Evolutionary conservation across 2,113 vertebrate species (phyloP), one percentile per base, ranked within the genome.

Genomic region (Calyptommatus sinebrachiatus): DNA sequence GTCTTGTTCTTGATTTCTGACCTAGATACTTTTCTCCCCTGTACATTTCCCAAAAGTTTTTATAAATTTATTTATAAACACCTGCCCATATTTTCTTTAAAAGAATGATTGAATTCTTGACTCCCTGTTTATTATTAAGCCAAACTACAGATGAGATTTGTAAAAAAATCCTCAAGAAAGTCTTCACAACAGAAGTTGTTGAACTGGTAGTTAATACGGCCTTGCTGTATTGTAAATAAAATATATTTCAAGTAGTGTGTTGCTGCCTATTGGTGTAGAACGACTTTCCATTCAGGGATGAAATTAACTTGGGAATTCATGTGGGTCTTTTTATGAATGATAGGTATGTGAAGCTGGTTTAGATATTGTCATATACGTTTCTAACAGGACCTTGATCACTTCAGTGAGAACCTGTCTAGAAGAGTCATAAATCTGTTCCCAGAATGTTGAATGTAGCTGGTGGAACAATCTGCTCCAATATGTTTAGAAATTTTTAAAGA

Each of bases 401-500:
- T 85, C 71, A 24, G 76, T 84, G 63, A 84, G 45, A 46, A 57
- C 20, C 76, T 83, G 70, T 73, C 68, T 76, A 67, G 61, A 73
- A 73, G 62, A 46, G 72, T 85, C 82, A 60, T 86, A 79, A 87
- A 88, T 81, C 81, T 89, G 65, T 78, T 90, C 78, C 76, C 68
- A 77, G 2, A 50, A 79, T 79, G 83, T 80, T 81, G 62, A 74
- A 80, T 81, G 89, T 69, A 81, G 71, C 53, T 84, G 84, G 87
- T 79, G 78, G 84, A 84, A 91, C 81, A 84, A 89, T 83, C 81
- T 78, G 61, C 77, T 78, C 68, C 61, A 57, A 57, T 57, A 12
- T 73, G 76, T 86, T 63, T 78, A 87, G 82, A 82, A 88, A 69
- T 83, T 82, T 85, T 60, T 85, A 81, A 85, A 85, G 75, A 83